Base-by-base conservation (phyloP, 2,888 invertebrate species). In the Lepidonotus clava region DNA sequence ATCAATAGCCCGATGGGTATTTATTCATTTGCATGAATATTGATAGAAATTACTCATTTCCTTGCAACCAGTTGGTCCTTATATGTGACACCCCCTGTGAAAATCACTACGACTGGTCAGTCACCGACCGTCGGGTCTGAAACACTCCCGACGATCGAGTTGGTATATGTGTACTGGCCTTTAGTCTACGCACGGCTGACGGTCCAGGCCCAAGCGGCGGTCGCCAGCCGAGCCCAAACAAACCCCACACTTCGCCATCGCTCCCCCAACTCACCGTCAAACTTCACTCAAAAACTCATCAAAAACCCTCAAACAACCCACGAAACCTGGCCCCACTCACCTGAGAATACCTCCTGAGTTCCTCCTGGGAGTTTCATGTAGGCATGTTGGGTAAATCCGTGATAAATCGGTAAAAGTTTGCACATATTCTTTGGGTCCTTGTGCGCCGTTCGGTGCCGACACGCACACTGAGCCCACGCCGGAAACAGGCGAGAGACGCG, bases 371-470 rank as follows among this genome's bases (percentile, higher is more conserved):
- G 28, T 61, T 61, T 61, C 61, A 61, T 61, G 61, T 61, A 24
- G 61, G 61, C 61, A 61, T 61, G 28, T 24, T 61, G 28, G 28
- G 61, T 61, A 61, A 61, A 61, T 61, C 61, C 61, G 61, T 61
- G 61, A 24, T 5, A 61, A 61, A 18, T 28, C 8, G 61, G 61
- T 24, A 32, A 46, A 46, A 61, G 28, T 61, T 11, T 11, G 21
- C 11, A 61, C 24, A 61, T 28, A 28, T 61, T 32, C 61, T n/a
- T 28, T 32, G 28, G 61, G 28, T n/a, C 24, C n/a, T n/a, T 11
- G 61, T 32, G 61, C 28, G 61, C 61, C 61, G 61, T 61, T 61
- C 61, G 11, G 28, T 61, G 61, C 28, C 61, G 61, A 61, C 61
- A 61, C 61, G 61, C 61, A 24, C 24, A 24, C 61, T 61, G 61